Evolutionary conservation across 2,888 invertebrate genomes (phyloP).

Genomic region (Heliconius cydno): DNA sequence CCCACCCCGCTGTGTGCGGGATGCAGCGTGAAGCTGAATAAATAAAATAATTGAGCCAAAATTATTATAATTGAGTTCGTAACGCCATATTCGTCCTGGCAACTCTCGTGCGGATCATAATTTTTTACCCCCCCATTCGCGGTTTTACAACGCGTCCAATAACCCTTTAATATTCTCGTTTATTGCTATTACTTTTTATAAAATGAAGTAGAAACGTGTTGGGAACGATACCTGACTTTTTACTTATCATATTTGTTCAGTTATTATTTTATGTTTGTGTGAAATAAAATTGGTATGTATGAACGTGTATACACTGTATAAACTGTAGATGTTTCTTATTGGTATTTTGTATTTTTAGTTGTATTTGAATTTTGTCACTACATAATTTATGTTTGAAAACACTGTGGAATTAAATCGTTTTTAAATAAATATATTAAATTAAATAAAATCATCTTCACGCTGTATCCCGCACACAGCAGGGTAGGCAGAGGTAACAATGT

Average conservation of each 20-base stretch:
- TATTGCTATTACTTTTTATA: constrained; percentile 11
- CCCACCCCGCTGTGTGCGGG: neutral
- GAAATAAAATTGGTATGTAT: neutral
- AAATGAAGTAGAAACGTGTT: constrained; percentile 17
- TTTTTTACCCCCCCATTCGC: constrained; percentile 1
- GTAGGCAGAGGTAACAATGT: too few relatives aligned
- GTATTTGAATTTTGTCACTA: too few relatives aligned
- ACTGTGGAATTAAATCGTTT: too few relatives aligned
- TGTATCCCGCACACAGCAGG: too few relatives aligned
- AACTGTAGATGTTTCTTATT: neutral
- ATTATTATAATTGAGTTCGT: neutral
- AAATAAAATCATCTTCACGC: too few relatives aligned
- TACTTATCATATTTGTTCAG: constrained; percentile 18
- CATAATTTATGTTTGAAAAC: too few relatives aligned
- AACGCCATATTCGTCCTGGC: neutral
- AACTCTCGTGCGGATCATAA: constrained; percentile 12
- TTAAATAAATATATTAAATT: too few relatives aligned
- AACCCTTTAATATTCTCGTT: constrained; percentile 19
- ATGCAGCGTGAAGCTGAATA: neutral
- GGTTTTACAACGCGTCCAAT: constrained; percentile 23
- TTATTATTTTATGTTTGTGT: neutral
- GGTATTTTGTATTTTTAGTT: too few relatives aligned
- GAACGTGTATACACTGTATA: neutral
- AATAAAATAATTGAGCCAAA: neutral
- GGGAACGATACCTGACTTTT: constrained; percentile 10